Conservation (phyloP, 2,113 vertebrate genomes). For the Corythornis madagascariensis region DNA sequence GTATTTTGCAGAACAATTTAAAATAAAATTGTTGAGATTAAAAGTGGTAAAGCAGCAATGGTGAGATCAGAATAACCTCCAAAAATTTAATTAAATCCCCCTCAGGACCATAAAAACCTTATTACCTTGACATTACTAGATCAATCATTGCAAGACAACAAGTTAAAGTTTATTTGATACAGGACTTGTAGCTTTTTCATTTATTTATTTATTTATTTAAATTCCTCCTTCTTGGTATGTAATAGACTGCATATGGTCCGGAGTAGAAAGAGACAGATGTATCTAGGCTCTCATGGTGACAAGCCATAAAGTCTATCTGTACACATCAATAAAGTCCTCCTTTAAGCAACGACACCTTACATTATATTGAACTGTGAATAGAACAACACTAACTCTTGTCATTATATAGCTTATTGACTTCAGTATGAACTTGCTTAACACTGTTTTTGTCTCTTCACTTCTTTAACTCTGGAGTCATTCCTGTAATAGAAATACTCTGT, state of each 20-base stretch:
- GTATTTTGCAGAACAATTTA: slow-evolving; percentile 73
- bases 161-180: slow-evolving; percentile 60
- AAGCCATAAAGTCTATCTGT: neutral
- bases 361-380: slow-evolving; percentile 14
- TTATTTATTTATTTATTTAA: neutral
- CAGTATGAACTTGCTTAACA: neutral
- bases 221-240: neutral
- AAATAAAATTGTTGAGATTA: slow-evolving; percentile 74
- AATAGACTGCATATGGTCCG: neutral
- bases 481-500: neutral
- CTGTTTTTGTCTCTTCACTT: neutral
- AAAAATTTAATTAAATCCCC: slow-evolving; percentile 73
- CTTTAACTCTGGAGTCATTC: neutral
- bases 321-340: neutral
- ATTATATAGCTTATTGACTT: neutral
- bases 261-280: neutral
- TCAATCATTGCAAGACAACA: slow-evolving; percentile 73
- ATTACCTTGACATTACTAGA: slow-evolving; percentile 72
- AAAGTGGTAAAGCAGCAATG: slow-evolving; percentile 72
- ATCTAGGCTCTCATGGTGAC: neutral
- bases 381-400: neutral
- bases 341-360: neutral
- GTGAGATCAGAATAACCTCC: slow-evolving; percentile 65
- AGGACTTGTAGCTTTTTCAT: neutral
- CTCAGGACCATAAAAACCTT: slow-evolving; percentile 69